Evolutionary conservation across 2,797 vertebrate genomes (phyloP), one percentile per base, ranked within the genome.

Genomic region (Tragelaphus eurycerus): DNA sequence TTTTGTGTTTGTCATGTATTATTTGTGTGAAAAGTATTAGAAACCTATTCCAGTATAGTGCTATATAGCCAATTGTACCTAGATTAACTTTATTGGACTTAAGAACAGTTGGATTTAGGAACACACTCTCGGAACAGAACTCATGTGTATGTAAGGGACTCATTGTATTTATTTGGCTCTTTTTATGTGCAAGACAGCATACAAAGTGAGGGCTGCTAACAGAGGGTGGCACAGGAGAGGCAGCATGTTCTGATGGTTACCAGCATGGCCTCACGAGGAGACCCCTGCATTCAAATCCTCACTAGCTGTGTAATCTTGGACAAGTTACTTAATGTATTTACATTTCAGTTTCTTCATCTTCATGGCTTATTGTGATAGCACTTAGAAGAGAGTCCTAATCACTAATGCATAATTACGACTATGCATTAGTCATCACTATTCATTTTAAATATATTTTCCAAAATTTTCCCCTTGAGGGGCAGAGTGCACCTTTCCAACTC

Each of bases 151-250:
- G 11, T 23, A 43, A 12, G 19, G 5, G 11, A 43, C 12, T 74
- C 34, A 43, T 1, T 74, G 21, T 21, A 34, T 46, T 64, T 52
- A 15, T 25, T 71, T 38, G 81, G 17, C 78, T 85, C 82, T 23
- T 15, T 48, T 83, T 90, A 17, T 3, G 1, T 31, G 1, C 34
- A n/a, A 34, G 43, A 54, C 16, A 57, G 29, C 23, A 6, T 15
- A 17, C 25, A 43, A n/a, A 38, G 34, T 5, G 27, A 87, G 48
- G 38, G 76, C n/a, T n/a, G 16, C 9, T 60, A 12, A 34, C 31
- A 2, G 1, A 15, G 0, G 0, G 0, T 0, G 34, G 21, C 6
- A 6, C 5, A 15, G n/a, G 29, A 16, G 21, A 52, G 34, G 19
- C 55, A 27, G 3, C 19, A 25, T 23, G 7, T 23, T 43, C 64